Evolutionary conservation across 2,797 vertebrate species (phyloP).

Genomic region (Helicolenus hilgendorfi): DNA sequence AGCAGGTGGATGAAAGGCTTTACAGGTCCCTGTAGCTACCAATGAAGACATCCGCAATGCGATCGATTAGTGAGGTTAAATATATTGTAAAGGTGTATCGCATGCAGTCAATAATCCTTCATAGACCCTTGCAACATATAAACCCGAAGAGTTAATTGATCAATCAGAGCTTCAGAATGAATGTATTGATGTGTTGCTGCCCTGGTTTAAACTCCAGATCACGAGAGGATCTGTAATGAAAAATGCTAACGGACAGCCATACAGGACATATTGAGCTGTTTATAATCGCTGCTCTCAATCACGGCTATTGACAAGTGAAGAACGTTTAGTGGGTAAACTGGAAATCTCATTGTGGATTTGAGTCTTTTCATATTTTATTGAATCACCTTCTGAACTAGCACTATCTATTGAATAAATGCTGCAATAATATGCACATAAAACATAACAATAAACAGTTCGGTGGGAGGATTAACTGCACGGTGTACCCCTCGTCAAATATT

Average conservation of each 20-base stretch:
- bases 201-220: not conserved
- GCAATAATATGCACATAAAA: not conserved
- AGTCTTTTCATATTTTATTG: not conserved
- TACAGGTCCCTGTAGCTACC: not conserved
- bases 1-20: constrained; percentile 16
- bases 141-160: constrained; percentile 25
- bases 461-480: not conserved
- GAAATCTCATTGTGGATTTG: constrained; percentile 11
- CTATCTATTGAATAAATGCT: not conserved
- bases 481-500: not conserved
- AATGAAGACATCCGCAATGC: constrained; percentile 8
- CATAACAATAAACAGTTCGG: not conserved
- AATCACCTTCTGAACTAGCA: not conserved
- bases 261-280: constrained; percentile 38
- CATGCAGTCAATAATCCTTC: constrained; percentile 1
- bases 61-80: constrained; percentile 2
- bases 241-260: constrained; percentile 31
- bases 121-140: not conserved
- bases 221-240: constrained; percentile 38
- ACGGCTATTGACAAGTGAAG: constrained; percentile 29
- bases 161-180: not conserved
- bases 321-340: constrained; percentile 25
- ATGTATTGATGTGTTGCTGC: not conserved
- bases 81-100: not conserved
- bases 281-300: constrained; percentile 56